A percentile compares a stretch with the other conserved stretches of the same genome.
Evolutionary conservation across 2,797 vertebrate species (phyloP).

Genomic region (Crypturellus tataupa): DNA sequence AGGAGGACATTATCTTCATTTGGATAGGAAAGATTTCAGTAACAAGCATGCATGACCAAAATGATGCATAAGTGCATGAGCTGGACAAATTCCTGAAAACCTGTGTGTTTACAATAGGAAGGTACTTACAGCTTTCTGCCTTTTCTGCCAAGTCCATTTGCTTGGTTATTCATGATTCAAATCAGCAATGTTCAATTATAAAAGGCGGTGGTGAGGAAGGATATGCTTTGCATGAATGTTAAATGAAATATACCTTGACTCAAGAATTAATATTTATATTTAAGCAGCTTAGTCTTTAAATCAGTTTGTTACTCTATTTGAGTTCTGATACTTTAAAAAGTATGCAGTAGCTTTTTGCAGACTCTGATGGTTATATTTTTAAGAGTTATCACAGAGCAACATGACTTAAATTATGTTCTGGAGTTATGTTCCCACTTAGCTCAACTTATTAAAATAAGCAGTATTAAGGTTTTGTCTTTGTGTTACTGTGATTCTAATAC

Average conservation of each 20-base stretch:
- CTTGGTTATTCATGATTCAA: slow-evolving; percentile 1
- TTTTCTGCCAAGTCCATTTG: not conserved
- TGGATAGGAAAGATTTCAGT: not conserved
- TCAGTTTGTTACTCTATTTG: not conserved
- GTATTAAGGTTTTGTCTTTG: not conserved
- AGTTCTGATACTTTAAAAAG: not conserved
- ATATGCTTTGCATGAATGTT: not conserved
- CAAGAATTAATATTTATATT: not conserved
- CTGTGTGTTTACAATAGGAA: not conserved
- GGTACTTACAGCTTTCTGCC: not conserved
- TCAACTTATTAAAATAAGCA: not conserved
- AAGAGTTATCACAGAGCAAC: not conserved
- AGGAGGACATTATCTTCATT: not conserved
- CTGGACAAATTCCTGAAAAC: not conserved
- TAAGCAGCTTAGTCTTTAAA: slow-evolving; percentile 9
- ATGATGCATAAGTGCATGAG: not conserved
- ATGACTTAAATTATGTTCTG: not conserved
- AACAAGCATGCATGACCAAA: not conserved
- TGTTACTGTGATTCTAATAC: slow-evolving; percentile 7
- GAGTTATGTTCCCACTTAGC: not conserved
- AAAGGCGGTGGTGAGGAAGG: not conserved
- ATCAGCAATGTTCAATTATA: not conserved
- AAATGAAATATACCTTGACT: not conserved
- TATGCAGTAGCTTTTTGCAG: not conserved
- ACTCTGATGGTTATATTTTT: not conserved